phyloP scores from a whole-genome alignment of 2,113 vertebrate species.

The Alectura lathami region DNA sequence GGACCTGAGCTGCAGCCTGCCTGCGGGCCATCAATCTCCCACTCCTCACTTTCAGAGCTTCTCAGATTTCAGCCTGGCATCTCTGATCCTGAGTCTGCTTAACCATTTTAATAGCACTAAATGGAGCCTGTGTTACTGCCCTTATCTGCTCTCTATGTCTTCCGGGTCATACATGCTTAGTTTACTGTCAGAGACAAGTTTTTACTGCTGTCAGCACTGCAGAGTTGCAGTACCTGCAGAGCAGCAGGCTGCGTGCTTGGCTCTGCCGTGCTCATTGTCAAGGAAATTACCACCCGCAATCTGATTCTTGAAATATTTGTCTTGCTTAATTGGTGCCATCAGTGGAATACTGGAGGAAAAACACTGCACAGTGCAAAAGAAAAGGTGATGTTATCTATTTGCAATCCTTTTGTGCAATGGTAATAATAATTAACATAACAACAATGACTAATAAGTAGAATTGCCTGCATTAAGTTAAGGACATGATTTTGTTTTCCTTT shows the following conservation, averaged over 20 bases:
- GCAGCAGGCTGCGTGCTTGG: slow-evolving; percentile 63
- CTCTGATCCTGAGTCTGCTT: slow-evolving; percentile 55
- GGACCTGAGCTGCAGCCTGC: neutral
- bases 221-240: slow-evolving; percentile 65
- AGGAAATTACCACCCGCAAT: slow-evolving; percentile 60
- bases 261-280: slow-evolving; percentile 33
- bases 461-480: slow-evolving; percentile 5
- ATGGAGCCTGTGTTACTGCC: slow-evolving; percentile 60
- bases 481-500: neutral
- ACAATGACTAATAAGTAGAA: slow-evolving; percentile 19
- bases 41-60: slow-evolving; percentile 29
- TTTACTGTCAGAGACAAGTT: slow-evolving; percentile 72
- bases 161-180: slow-evolving; percentile 70
- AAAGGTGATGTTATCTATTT: slow-evolving; percentile 39
- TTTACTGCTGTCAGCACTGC: slow-evolving; percentile 71
- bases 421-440: slow-evolving; percentile 29
- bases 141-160: slow-evolving; percentile 66
- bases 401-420: neutral
- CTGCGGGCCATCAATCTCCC: slow-evolving; percentile 25
- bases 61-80: slow-evolving; percentile 59
- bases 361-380: neutral
- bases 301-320: slow-evolving; percentile 55
- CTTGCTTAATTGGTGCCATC: slow-evolving; percentile 65
- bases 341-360: neutral
- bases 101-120: slow-evolving; percentile 67